These are phyloP conservation scores for Drosophila carrolli DNA, from an alignment of 1,140 invertebrate genomes.

Conservation along the genomic window DNA sequence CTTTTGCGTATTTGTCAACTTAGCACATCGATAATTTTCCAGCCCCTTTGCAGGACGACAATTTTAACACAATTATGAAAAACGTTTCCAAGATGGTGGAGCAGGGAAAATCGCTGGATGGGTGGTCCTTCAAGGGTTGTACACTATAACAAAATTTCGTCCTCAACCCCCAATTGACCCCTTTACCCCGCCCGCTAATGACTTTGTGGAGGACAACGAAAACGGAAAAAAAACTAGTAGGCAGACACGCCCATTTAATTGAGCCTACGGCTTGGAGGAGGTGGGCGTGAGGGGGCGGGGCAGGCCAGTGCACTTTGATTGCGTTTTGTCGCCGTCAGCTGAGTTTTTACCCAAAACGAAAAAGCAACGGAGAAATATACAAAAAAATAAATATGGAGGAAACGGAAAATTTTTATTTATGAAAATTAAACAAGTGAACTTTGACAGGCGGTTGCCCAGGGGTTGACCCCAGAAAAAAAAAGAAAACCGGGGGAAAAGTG, in stretches of 20 bases:
- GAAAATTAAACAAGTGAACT: slow-evolving; percentile 82
- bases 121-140: background rate
- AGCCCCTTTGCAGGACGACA: slow-evolving; percentile 28
- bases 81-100: slow-evolving; percentile 60
- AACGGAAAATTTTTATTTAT: slow-evolving; percentile 73
- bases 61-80: slow-evolving; percentile 75
- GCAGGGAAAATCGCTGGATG: background rate
- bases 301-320: slow-evolving; percentile 76
- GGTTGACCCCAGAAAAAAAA: slow-evolving; percentile 42
- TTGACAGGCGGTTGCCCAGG: slow-evolving; percentile 74
- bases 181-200: slow-evolving; percentile 7
- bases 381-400: slow-evolving; percentile 13
- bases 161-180: slow-evolving; percentile 4
- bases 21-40: slow-evolving; percentile 72
- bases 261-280: slow-evolving; percentile 23
- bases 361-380: background rate
- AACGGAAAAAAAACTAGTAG: slow-evolving; percentile 5
- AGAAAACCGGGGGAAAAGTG: background rate
- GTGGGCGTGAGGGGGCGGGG: slow-evolving; percentile 2
- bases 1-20: slow-evolving; percentile 72
- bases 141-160: slow-evolving; percentile 4
- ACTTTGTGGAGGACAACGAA: slow-evolving; percentile 32
- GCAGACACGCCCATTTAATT: slow-evolving; percentile 71
- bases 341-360: slow-evolving; percentile 67
- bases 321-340: slow-evolving; percentile 64